Evolutionary conservation across 1,140 invertebrate genomes (phyloP).

Genomic region (Drosophila biarmipes): DNA sequence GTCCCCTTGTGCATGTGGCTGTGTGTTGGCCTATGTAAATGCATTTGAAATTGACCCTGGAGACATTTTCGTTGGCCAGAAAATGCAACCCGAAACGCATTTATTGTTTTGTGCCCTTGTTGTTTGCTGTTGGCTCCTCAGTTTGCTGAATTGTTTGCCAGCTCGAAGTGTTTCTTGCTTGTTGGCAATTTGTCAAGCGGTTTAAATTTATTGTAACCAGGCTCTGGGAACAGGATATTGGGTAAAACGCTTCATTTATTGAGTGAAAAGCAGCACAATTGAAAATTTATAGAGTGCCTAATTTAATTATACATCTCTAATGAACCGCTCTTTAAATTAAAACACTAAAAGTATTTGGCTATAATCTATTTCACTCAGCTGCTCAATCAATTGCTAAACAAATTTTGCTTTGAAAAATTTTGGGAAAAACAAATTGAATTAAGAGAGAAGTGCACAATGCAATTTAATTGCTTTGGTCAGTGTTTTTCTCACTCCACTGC

Average conservation of each 20-base stretch:
- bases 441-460: conserved; percentile 49
- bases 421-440: conserved; percentile 61
- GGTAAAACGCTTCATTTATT: conserved; percentile 20
- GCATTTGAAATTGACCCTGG: conserved; percentile 77
- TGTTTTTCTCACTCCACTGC: not conserved
- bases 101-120: conserved; percentile 54
- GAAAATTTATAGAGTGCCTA: conserved; percentile 4
- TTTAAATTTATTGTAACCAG: conserved; percentile 16
- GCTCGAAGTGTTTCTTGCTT: conserved; percentile 36
- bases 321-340: not conserved
- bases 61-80: conserved; percentile 60
- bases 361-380: conserved; percentile 4
- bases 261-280: not conserved
- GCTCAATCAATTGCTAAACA: conserved; percentile 32
- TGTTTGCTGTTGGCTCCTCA: conserved; percentile 38
- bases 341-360: not conserved
- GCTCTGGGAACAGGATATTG: not conserved
- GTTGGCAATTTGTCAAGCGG: conserved; percentile 9
- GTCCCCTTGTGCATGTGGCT: conserved; percentile 8
- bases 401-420: conserved; percentile 48
- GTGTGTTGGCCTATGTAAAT: conserved; percentile 46
- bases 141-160: conserved; percentile 57
- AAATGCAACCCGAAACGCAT: conserved; percentile 56
- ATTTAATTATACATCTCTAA: not conserved
- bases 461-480: conserved; percentile 56